These are phyloP conservation scores for Agonopterix arenella DNA, from an alignment of 2,888 invertebrate genomes.

Conservation along the genomic window DNA sequence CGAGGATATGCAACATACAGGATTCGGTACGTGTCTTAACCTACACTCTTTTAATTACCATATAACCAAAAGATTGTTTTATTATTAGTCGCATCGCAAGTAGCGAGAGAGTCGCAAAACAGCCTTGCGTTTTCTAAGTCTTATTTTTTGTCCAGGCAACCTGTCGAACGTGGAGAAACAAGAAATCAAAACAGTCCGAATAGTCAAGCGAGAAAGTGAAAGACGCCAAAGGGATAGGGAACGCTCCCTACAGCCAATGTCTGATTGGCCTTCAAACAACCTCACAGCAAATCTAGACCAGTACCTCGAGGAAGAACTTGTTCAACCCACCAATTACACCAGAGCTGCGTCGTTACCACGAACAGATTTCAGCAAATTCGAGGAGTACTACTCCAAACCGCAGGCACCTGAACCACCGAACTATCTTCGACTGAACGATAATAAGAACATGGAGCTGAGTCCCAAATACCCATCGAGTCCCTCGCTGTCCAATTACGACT, in stretches of 20 bases:
- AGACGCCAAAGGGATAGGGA: conserved; percentile 89
- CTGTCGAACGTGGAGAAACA: conserved; percentile 87
- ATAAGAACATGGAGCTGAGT: conserved; percentile 56
- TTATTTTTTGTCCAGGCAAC: conserved; percentile 67
- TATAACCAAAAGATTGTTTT: not conserved
- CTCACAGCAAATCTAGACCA: conserved; percentile 64
- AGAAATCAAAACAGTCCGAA: conserved; percentile 94
- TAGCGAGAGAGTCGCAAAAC: no score
- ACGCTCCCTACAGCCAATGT: conserved; percentile 73
- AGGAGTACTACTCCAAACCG: conserved; percentile 50
- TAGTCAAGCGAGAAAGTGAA: conserved; percentile 94
- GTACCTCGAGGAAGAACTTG: conserved; percentile 65
- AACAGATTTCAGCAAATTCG: conserved; percentile 53
- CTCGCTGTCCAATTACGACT: conserved; percentile 65
- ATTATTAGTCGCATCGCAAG: no score
- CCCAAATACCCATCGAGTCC: conserved; percentile 69
- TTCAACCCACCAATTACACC: conserved; percentile 50
- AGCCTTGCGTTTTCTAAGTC: no score
- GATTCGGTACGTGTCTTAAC: conserved; percentile 42
- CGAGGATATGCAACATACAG: conserved; percentile 57
- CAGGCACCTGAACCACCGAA: conserved; percentile 42
- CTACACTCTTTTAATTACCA: no score
- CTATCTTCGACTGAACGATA: conserved; percentile 42
- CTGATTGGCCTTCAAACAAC: conserved; percentile 60
- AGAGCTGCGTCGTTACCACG: conserved; percentile 76